Evolutionary conservation across 2,888 invertebrate species (phyloP).

Genomic region (Anodontia alba): DNA sequence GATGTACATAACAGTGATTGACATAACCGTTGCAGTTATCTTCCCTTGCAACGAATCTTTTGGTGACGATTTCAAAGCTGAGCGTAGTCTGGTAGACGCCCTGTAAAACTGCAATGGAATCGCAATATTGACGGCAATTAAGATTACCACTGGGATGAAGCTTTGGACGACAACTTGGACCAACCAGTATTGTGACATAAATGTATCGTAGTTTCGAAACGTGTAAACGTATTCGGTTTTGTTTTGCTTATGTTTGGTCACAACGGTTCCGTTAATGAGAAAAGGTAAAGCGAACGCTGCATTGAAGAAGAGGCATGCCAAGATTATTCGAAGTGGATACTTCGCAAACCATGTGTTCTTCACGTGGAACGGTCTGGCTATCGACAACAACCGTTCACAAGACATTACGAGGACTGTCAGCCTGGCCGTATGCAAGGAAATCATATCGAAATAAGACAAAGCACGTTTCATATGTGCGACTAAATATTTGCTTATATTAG

Average conservation of each 20-base stretch:
- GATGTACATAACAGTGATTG: background rate
- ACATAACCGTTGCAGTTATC: background rate
- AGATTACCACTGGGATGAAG: background rate
- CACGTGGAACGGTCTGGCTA: background rate
- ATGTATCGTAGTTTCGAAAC: background rate
- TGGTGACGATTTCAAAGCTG: background rate
- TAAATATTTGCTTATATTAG: background rate
- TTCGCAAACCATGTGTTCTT: background rate
- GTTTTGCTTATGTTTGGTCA: background rate
- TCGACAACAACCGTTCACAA: background rate
- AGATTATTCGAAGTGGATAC: background rate
- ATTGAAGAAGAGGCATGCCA: background rate
- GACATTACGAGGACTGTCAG: background rate
- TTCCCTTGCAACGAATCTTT: background rate
- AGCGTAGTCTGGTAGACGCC: background rate
- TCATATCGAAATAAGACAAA: background rate
- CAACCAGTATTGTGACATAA: background rate
- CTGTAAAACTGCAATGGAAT: background rate
- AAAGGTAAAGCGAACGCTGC: background rate
- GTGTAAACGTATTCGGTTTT: background rate
- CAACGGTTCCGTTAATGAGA: background rate
- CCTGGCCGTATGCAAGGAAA: background rate
- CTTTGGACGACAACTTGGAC: background rate
- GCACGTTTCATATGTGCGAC: background rate
- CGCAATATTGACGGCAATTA: background rate